Conservation (phyloP, 2,113 vertebrate genomes). For the Serilophus lunatus region DNA sequence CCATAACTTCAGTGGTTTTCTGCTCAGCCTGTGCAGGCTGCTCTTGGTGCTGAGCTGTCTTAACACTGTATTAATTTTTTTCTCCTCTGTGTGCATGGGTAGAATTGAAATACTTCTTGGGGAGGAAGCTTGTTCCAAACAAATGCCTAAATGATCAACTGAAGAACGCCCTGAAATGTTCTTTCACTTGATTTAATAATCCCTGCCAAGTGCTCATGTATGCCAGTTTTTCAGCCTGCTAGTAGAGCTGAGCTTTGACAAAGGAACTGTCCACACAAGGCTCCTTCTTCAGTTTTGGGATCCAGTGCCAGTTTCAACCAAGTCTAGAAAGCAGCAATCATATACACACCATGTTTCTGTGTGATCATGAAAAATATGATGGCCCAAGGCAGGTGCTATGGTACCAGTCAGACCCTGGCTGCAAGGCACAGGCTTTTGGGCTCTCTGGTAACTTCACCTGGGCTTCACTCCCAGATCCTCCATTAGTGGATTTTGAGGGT, state of each 20-base stretch:
- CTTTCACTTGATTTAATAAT: neutral
- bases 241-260: neutral
- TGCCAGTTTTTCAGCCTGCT: neutral
- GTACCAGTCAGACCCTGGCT: neutral
- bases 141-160: neutral
- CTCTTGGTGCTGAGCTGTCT: neutral
- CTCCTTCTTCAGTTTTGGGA: neutral
- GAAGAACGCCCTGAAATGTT: neutral
- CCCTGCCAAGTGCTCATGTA: neutral
- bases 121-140: neutral
- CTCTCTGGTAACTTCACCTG: neutral
- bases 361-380: neutral
- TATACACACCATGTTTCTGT: neutral
- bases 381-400: neutral
- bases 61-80: neutral
- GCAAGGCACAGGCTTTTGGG: neutral
- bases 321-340: neutral
- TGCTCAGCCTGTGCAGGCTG: neutral
- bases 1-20: neutral
- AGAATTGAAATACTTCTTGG: neutral
- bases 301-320: neutral
- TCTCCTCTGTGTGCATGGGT: neutral
- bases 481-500: neutral
- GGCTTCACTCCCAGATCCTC: neutral
- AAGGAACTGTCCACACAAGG: neutral